phyloP scores from a whole-genome alignment of 2,797 vertebrate genomes.

The Chloroceryle inda region DNA sequence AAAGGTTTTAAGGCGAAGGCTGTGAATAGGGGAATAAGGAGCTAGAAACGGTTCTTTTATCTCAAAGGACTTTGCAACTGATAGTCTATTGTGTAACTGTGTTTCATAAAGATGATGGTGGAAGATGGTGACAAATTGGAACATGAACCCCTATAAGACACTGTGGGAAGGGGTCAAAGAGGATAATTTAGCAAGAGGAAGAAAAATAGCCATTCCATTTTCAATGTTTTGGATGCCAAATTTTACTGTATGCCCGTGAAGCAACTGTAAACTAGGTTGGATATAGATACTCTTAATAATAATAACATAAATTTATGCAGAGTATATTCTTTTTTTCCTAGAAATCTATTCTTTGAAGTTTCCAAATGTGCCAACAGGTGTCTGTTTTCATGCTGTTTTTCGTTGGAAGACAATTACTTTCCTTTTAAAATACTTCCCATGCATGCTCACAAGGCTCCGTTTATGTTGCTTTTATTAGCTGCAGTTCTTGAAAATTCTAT shows the following conservation, averaged over 20 bases:
- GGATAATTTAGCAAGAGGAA: background rate
- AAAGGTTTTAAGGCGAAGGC: background rate
- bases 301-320: background rate
- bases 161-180: background rate
- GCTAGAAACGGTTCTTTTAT: background rate
- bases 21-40: background rate
- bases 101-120: background rate
- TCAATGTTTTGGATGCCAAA: background rate
- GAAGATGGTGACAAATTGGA: background rate
- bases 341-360: background rate
- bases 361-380: background rate
- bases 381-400: constrained; percentile 3
- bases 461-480: background rate
- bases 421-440: background rate
- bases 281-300: background rate
- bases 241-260: background rate
- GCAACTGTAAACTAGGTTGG: background rate
- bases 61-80: background rate
- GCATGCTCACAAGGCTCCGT: background rate
- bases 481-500: background rate
- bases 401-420: background rate
- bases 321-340: background rate
- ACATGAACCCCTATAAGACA: background rate
- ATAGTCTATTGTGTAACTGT: background rate
- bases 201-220: background rate